A percentile compares a stretch with the other conserved stretches of the same genome.
Evolutionary conservation across 2,888 invertebrate species (phyloP).

Genomic region (Hedya salicella): DNA sequence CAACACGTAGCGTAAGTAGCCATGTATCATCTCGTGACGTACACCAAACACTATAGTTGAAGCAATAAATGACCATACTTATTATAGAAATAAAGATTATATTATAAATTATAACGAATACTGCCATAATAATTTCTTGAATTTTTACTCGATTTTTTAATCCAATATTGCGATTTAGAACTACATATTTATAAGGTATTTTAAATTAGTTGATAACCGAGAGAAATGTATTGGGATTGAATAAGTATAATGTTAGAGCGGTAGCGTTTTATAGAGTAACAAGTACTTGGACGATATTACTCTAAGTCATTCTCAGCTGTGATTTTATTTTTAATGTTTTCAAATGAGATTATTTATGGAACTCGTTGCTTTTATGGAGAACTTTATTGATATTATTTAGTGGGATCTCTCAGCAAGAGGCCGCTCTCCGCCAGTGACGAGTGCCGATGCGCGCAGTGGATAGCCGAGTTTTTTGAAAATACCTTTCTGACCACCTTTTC

Average conservation of each 20-base stretch:
- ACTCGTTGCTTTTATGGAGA: constrained; percentile 46
- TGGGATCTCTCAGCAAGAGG: constrained; percentile 16
- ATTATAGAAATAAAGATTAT: constrained; percentile 41
- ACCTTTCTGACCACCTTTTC: no score
- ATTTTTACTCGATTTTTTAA: constrained; percentile 69
- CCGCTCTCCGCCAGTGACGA: no score
- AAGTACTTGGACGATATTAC: constrained; percentile 35
- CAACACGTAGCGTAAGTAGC: constrained; percentile 20
- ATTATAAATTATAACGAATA: constrained; percentile 58
- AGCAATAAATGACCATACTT: constrained; percentile 59
- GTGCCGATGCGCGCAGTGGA: neutral
- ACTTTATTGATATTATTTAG: constrained; percentile 37
- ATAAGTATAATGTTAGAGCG: constrained; percentile 49
- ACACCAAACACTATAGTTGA: constrained; percentile 24
- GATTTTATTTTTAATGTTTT: constrained; percentile 50
- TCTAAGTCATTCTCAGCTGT: constrained; percentile 47
- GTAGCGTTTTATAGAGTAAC: constrained; percentile 39
- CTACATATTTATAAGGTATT: constrained; percentile 53
- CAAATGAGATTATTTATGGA: constrained; percentile 46
- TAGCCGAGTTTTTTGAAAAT: no score
- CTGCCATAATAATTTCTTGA: constrained; percentile 73
- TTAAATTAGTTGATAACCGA: constrained; percentile 54
- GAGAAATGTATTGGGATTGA: constrained; percentile 59
- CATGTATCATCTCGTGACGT: constrained; percentile 11
- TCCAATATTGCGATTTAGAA: constrained; percentile 49